phyloP scores from a whole-genome alignment of 2,888 invertebrate species.

The Spisula solida region DNA sequence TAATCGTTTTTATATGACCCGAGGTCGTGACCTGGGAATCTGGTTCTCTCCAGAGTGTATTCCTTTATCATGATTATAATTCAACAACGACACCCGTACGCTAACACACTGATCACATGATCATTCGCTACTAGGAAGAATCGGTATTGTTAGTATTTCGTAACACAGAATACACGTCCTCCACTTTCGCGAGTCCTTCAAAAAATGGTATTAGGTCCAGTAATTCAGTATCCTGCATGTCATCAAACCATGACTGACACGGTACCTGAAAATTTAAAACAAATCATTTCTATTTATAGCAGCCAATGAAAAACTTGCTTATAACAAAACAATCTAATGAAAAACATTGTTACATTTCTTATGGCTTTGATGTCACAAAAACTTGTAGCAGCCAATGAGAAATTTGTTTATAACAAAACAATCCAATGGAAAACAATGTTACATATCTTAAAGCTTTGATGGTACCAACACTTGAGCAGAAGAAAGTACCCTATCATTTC shows the following conservation, averaged over 20 bases:
- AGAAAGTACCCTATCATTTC: no score
- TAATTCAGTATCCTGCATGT: conserved; percentile 98
- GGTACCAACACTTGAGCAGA: no score
- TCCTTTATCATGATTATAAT: neutral
- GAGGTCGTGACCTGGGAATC: neutral
- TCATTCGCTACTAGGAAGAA: conserved; percentile 72
- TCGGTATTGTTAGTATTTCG: conserved; percentile 74
- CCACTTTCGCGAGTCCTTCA: conserved; percentile 98
- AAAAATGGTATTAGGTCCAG: conserved; percentile 99
- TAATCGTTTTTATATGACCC: conserved; percentile 1
- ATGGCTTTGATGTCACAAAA: no score
- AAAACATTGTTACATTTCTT: neutral
- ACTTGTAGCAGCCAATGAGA: no score
- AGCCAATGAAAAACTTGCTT: neutral
- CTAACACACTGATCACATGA: conserved; percentile 23
- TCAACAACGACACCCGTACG: conserved; percentile 46
- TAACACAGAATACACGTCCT: conserved; percentile 92
- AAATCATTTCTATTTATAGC: neutral
- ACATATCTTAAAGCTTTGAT: no score
- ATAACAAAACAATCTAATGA: neutral
- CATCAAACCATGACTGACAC: conserved; percentile 99
- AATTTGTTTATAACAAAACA: no score
- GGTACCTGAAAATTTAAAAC: conserved; percentile 91
- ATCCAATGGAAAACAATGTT: no score
- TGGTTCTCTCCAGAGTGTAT: neutral